phyloP scores from a whole-genome alignment of 2,113 vertebrate species.

The Elanoides forficatus region DNA sequence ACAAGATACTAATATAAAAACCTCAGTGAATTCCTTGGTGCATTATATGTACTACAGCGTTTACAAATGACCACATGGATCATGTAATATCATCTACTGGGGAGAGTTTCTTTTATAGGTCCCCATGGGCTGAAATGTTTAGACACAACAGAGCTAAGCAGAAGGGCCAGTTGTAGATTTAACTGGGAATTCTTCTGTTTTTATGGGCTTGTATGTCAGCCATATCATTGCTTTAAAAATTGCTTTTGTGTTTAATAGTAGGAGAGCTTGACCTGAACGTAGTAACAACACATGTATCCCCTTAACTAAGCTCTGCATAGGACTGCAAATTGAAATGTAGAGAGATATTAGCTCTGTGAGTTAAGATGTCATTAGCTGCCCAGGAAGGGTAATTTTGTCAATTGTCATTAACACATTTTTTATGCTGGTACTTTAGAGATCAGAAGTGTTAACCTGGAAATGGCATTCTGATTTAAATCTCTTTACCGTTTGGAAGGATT shows the following conservation, averaged over 20 bases:
- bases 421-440: neutral
- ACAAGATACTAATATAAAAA: conserved; percentile 19
- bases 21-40: conserved; percentile 20
- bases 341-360: neutral
- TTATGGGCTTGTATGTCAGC: conserved; percentile 35
- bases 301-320: neutral
- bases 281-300: neutral
- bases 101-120: conserved; percentile 33
- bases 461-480: neutral
- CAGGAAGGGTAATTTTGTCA: neutral
- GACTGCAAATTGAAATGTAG: neutral
- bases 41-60: neutral
- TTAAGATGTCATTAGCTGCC: neutral
- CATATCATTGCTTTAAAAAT: conserved; percentile 47
- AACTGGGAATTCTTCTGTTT: neutral
- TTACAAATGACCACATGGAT: conserved; percentile 59
- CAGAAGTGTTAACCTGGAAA: neutral
- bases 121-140: conserved; percentile 13
- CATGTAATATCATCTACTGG: conserved; percentile 17
- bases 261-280: neutral
- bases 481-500: neutral
- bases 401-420: neutral
- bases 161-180: conserved; percentile 23
- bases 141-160: conserved; percentile 6
- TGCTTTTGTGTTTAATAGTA: conserved; percentile 47